These are phyloP conservation scores for Probosciger aterrimus DNA, from an alignment of 2,113 vertebrate species.

Conservation along the genomic window DNA sequence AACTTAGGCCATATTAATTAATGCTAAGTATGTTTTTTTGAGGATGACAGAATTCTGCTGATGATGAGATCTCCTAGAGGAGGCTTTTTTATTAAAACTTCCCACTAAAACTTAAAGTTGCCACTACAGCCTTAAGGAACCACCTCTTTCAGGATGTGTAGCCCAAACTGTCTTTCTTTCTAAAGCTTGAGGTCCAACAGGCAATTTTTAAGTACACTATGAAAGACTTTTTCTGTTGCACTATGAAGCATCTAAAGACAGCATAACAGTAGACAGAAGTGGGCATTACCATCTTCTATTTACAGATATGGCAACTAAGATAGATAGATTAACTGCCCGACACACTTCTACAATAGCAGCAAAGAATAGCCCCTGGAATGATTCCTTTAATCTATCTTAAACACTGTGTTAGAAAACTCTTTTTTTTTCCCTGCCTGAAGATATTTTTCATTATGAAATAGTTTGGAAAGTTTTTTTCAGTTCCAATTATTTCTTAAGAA, in stretches of 20 bases:
- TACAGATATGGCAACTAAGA: not conserved
- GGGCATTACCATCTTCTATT: not conserved
- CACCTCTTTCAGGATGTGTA: not conserved
- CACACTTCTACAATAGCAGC: not conserved
- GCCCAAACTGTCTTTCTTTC: not conserved
- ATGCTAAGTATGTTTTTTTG: not conserved
- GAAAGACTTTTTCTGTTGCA: not conserved
- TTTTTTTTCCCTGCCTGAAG: not conserved
- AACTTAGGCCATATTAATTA: not conserved
- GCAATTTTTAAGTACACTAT: not conserved
- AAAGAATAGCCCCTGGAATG: not conserved
- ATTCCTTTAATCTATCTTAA: not conserved
- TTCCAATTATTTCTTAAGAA: not conserved
- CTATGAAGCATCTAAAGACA: not conserved
- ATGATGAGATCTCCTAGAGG: not conserved
- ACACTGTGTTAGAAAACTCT: not conserved
- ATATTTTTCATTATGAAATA: not conserved
- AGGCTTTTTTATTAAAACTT: not conserved
- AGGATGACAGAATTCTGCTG: not conserved
- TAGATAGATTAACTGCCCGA: not conserved
- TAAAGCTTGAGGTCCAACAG: not conserved
- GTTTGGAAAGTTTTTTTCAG: not conserved
- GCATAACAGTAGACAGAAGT: not conserved
- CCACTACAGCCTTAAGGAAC: not conserved
- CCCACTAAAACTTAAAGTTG: not conserved